Conservation (phyloP, 2,888 invertebrate species). For the Epinotia brunnichana region DNA sequence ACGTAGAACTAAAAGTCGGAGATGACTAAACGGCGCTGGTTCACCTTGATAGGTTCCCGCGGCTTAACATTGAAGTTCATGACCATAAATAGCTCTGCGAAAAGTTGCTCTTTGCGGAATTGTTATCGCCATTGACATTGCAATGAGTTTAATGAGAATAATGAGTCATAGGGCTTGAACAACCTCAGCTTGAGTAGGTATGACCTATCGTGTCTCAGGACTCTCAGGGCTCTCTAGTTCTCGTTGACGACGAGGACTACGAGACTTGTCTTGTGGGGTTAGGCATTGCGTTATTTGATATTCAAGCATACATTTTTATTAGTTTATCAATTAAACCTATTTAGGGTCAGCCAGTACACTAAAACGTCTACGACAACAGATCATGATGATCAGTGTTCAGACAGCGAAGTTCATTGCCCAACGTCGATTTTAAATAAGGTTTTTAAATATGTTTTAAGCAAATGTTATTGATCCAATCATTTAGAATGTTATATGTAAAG, state of each 20-base stretch:
- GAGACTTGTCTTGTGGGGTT: neutral
- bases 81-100: conserved; percentile 66
- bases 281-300: too few relatives aligned
- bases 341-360: too few relatives aligned
- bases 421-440: too few relatives aligned
- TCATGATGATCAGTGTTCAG: too few relatives aligned
- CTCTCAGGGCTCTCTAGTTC: conserved; percentile 4
- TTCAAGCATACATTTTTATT: too few relatives aligned
- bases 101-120: conserved; percentile 46
- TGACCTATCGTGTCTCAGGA: neutral
- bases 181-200: neutral
- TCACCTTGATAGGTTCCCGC: conserved; percentile 62
- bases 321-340: too few relatives aligned
- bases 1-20: conserved; percentile 1
- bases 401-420: too few relatives aligned
- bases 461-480: too few relatives aligned
- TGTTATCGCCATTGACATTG: conserved; percentile 41
- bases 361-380: too few relatives aligned
- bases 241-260: neutral
- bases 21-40: conserved; percentile 48
- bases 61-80: conserved; percentile 50
- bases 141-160: conserved; percentile 24
- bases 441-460: too few relatives aligned
- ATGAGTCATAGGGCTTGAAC: conserved; percentile 5
- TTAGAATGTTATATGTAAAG: too few relatives aligned